Evolutionary conservation across 2,113 vertebrate species (phyloP).

Genomic region (Pseudolaguvia tuberculata): DNA sequence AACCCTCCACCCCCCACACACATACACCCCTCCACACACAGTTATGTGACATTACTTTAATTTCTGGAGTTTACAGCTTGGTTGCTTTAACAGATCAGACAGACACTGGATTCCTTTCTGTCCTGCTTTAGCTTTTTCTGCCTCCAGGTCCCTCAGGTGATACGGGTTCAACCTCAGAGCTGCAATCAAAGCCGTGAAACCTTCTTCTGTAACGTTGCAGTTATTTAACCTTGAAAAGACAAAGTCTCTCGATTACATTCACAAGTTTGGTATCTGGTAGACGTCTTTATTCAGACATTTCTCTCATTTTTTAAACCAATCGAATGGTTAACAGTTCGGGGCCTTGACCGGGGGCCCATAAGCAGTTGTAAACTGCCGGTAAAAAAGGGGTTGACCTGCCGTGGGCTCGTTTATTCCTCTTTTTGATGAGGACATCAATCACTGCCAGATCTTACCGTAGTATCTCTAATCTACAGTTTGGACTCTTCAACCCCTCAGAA

Average conservation of each 20-base stretch:
- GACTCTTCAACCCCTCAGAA: not conserved
- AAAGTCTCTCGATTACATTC: no score
- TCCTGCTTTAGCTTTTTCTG: not conserved
- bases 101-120: not conserved
- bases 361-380: no score
- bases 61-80: not conserved
- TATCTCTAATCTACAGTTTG: slow-evolving; percentile 1
- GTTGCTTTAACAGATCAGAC: not conserved
- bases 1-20: no score
- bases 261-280: no score
- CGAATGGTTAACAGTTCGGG: no score
- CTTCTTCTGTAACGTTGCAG: not conserved
- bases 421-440: no score
- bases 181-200: not conserved
- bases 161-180: not conserved
- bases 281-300: no score
- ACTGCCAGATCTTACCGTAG: not conserved
- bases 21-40: not conserved
- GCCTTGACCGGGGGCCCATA: no score
- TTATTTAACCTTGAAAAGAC: not conserved
- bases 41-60: not conserved
- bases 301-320: no score
- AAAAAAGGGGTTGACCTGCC: no score
- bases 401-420: no score
- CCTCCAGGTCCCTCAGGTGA: not conserved